Base-by-base conservation (phyloP, 2,888 invertebrate genomes). In the Trileptium ribeirensis region DNA sequence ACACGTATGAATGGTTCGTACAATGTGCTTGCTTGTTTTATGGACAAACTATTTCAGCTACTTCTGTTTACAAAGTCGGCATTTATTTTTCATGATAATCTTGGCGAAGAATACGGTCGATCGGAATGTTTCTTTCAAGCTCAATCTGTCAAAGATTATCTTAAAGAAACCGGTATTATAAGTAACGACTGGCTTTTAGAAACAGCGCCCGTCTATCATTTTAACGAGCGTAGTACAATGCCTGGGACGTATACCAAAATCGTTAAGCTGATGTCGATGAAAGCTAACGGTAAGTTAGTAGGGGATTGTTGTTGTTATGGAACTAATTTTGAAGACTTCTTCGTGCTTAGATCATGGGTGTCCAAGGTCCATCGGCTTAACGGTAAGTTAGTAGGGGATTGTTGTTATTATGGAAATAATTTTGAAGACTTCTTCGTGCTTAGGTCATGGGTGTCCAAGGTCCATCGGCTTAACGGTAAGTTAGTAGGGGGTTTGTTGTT, bases 1-100 rank as follows among this genome's bases (percentile, higher is more conserved):
- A 96, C 95, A 2, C 91, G 95, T 83, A 93, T 95, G 91, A 93
- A 93, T 91, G 94, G 94, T 24, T 93, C 93, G 83, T 93, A 94
- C 88, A 86, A 87, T 33, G 84, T 85, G 2, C 79, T 87, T 36
- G 87, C 85, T 34, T 77, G 82, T 67, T 83, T 88, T 67, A 84
- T 85, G 29, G 82, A 83, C 31, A 79, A 82, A 31, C 79, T 86
- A 24, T 81, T 85, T 2, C 80, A 81, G 67, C 77, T 82, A 3
- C 64, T 2, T 83, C 93, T 94, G 3, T 86, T 86, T 85, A 84
- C 85, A 0, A 86, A 94, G 89, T 94, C 94, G 77, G 92, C 92
- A 80, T 88, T 87, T 82, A 83, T 87, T 81, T 86, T 87, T 83
- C 84, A 87, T 81, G 86, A 86, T 81, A 85, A 84, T 83, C 2